A percentile compares a stretch with the other conserved stretches of the same genome.
phyloP scores from a whole-genome alignment of 2,888 invertebrate species.

The Gisinianus flammeolus region DNA sequence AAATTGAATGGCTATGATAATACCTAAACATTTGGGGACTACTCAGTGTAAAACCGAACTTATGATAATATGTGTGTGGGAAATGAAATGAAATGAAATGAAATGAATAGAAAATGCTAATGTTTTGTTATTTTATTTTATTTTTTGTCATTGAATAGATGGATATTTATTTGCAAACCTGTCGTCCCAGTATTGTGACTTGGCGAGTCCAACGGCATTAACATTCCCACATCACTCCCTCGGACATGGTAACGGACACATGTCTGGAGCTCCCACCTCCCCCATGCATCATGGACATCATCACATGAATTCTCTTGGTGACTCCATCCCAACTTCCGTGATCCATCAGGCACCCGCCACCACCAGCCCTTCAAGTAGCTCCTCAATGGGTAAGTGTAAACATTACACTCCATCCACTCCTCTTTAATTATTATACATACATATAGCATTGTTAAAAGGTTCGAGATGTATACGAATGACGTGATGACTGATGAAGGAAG shows the following conservation, averaged over 20 bases:
- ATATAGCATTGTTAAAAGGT: no score
- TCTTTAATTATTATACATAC: no score
- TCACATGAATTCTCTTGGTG: constrained; percentile 60
- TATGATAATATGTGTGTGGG: no score
- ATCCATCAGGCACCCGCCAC: constrained; percentile 65
- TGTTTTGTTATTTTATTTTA: constrained; percentile 17
- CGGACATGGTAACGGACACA: constrained; percentile 49
- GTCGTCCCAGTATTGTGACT: constrained; percentile 58
- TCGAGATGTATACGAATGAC: no score
- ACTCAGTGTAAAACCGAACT: no score
- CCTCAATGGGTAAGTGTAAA: no score
- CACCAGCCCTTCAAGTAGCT: constrained; percentile 64
- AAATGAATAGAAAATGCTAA: neutral
- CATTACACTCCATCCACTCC: no score
- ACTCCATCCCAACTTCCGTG: constrained; percentile 62
- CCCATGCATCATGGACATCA: constrained; percentile 65
- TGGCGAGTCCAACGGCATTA: constrained; percentile 56
- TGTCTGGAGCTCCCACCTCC: constrained; percentile 53
- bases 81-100: neutral
- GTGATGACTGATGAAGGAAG: no score
- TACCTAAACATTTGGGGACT: neutral
- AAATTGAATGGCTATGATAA: neutral
- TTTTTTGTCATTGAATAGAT: constrained; percentile 46
- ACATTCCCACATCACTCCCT: constrained; percentile 58
- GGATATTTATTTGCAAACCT: constrained; percentile 57